Evolutionary conservation across 2,113 vertebrate genomes (phyloP), one percentile per base, ranked within the genome.

Genomic region (Variabilichromis moorii): DNA sequence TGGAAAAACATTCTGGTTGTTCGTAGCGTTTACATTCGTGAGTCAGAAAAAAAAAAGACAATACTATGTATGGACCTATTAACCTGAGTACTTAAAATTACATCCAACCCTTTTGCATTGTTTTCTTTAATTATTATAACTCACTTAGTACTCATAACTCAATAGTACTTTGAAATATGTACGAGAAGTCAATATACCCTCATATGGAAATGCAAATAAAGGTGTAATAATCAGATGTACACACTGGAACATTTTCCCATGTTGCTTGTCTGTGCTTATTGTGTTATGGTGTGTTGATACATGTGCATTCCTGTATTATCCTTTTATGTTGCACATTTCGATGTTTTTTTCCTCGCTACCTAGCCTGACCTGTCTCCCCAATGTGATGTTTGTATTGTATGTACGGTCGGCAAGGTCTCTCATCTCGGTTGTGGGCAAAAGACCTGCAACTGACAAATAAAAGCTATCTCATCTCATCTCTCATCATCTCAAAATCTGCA

Each of bases 281-380:
- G 45, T 47, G 45, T 17, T 47, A 47, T 47, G 16, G 45, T 47
- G 45, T 47, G 45, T 47, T 0, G 45, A 47, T 2, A 47, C 1
- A 2, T 47, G 45, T 47, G 45, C 45, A 8, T 47, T 47, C 45
- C 45, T 47, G 45, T 47, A 47, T 47, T 47, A 47, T 8, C 45
- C 16, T 47, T 47, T 17, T 47, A 0, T 47, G 16, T 47, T 47
- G 0, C 45, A 4, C 4, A 47, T 47, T 47, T 17, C 2, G 0
- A 47, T 47, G 45, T 47, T 47, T 47, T 47, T 3, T 47, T 47
- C 45, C 45, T 47, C 16, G 45, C 16, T 47, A 47, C 16, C 45
- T 47, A 1, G 4, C 14, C 45, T 47, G 14, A 47, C 14, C 45
- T 8, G 45, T 47, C 45, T 47, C 45, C 14, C 45, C 45, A 47